A percentile compares a stretch with the other conserved stretches of the same genome.
phyloP scores from a whole-genome alignment of 2,888 invertebrate species.

The Phasia obesa region DNA sequence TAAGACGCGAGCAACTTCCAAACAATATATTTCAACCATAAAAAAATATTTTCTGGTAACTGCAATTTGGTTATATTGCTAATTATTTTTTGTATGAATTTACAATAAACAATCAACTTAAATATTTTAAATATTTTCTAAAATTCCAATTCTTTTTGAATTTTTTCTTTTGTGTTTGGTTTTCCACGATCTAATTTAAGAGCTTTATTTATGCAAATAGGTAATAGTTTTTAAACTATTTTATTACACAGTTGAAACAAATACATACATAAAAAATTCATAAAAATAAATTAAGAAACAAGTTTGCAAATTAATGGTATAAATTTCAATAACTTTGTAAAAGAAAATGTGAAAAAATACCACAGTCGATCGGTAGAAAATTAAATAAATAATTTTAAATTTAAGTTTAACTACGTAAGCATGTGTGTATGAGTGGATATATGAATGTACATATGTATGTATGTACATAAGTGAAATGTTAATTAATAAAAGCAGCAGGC shows the following conservation, averaged over 20 bases:
- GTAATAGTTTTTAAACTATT: conserved; percentile 48
- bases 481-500: conserved; percentile 47
- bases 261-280: no score
- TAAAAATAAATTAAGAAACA: conserved; percentile 44
- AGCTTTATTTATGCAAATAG: conserved; percentile 57
- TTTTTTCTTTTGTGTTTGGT: conserved; percentile 32
- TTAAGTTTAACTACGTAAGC: conserved; percentile 12
- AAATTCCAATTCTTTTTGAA: conserved; percentile 7
- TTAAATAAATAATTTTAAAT: conserved; percentile 32
- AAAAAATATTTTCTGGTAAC: no score
- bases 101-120: not conserved
- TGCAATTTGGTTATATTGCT: no score
- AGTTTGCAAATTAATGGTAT: conserved; percentile 39
- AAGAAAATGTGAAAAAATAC: conserved; percentile 49
- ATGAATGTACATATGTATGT: conserved; percentile 28
- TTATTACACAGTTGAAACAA: conserved; percentile 41
- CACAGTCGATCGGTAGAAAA: conserved; percentile 34
- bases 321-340: conserved; percentile 38
- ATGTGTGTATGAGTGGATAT: conserved; percentile 3
- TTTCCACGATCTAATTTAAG: conserved; percentile 29
- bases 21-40: no score
- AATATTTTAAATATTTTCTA: conserved; percentile 7
- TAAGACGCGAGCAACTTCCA: no score
- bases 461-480: conserved; percentile 2
- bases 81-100: no score